A percentile compares a stretch with the other conserved stretches of the same genome.
Evolutionary conservation across 1,140 invertebrate genomes (phyloP).

Genomic region (Rhopalosiphum maidis): DNA sequence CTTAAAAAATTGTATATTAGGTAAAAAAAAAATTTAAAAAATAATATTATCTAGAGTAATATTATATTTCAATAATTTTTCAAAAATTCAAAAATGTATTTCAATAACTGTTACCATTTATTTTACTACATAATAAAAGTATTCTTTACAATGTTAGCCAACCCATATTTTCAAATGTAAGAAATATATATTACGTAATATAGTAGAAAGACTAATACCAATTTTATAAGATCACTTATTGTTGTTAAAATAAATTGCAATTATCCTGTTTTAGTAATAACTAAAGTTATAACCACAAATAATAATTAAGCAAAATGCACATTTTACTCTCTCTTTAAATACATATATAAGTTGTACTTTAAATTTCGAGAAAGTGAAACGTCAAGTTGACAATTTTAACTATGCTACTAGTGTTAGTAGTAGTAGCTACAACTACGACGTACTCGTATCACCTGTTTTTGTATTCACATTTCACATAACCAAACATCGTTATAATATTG

Average conservation of each 20-base stretch:
- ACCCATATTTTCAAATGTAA: background rate
- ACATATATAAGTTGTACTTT: background rate
- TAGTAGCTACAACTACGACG: background rate
- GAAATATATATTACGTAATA: background rate
- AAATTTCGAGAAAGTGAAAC: constrained; percentile 26
- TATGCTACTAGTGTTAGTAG: background rate
- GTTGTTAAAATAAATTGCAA: background rate
- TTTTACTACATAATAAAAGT: too few species aligned
- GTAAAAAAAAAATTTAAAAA: too few species aligned
- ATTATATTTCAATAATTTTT: too few species aligned
- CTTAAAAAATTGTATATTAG: too few species aligned
- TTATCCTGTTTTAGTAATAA: background rate
- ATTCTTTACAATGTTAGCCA: too few species aligned
- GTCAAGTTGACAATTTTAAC: background rate
- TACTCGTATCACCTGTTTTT: background rate
- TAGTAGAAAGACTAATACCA: background rate
- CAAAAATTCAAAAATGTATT: too few species aligned
- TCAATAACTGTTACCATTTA: too few species aligned
- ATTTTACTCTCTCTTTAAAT: background rate
- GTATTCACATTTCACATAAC: background rate
- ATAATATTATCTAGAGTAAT: too few species aligned
- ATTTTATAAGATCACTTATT: background rate
- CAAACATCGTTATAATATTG: background rate
- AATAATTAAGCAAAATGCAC: background rate
- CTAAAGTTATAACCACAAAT: background rate